Percentiles rank a stretch among this genome's conserved stretches.
phyloP scores from a whole-genome alignment of 2,888 invertebrate genomes.

The Heliothis peltigera region DNA sequence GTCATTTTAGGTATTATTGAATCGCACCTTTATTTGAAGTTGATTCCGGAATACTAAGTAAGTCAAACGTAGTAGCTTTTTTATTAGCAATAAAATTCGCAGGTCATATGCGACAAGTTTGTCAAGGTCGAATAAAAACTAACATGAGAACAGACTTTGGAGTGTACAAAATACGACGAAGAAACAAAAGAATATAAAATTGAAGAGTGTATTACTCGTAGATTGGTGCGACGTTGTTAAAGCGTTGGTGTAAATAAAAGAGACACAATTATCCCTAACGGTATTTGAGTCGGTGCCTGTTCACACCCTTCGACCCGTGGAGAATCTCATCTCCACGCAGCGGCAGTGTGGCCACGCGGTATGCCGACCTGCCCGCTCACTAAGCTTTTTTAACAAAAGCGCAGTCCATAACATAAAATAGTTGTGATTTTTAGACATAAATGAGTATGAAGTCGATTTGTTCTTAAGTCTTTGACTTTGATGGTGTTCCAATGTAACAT shows the following conservation, averaged over 20 bases:
- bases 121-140: constrained; percentile 59
- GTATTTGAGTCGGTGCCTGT: constrained; percentile 78
- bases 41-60: constrained; percentile 34
- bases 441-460: too few relatives aligned
- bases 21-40: constrained; percentile 27
- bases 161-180: constrained; percentile 37
- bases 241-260: constrained; percentile 78
- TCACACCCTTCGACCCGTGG: constrained; percentile 77
- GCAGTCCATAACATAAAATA: too few relatives aligned
- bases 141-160: constrained; percentile 47
- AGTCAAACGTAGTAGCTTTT: constrained; percentile 31
- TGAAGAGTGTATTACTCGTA: constrained; percentile 65
- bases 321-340: constrained; percentile 71
- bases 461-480: too few relatives aligned
- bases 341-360: constrained; percentile 64
- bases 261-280: constrained; percentile 82
- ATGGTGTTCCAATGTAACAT: too few relatives aligned
- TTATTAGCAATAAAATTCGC: constrained; percentile 40
- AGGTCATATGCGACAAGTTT: constrained; percentile 56
- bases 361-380: constrained; percentile 10
- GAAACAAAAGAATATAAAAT: constrained; percentile 58
- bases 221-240: constrained; percentile 65
- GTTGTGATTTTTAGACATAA: too few relatives aligned
- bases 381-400: neutral
- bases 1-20: constrained; percentile 35